Evolutionary conservation across 2,888 invertebrate genomes (phyloP), one percentile per base, ranked within the genome.

Genomic region (Melitaea athalia): DNA sequence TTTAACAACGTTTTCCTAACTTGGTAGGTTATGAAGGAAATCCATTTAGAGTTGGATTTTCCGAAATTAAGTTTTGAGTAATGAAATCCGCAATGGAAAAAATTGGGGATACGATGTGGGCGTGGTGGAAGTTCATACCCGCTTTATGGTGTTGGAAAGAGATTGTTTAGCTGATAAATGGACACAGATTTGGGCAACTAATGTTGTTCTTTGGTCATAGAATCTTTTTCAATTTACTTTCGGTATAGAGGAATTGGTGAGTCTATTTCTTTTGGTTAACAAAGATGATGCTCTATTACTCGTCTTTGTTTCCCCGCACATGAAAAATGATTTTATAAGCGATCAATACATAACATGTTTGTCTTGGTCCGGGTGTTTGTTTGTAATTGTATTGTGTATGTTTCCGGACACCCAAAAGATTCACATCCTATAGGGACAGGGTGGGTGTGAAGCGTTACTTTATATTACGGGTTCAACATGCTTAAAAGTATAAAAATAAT

Each of bases 121-220:
- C 83, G 83, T 81, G 72, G 72, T 73, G 67, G 63, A 78, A 82
- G 78, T 82, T 81, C 78, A 76, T 73, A 78, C 73, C 75, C 82
- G 68, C 79, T 85, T 82, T 81, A 84, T 81, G 75, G 82, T 77
- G 83, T 83, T 78, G 83, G 82, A 82, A 85, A 85, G n/a, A 61
- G 47, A 64, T 67, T 67, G 38, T 55, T 59, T 11, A 14, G 12
- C 24, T 43, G 42, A 63, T 15, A 63, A 59, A 67, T 62, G 33
- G 42, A 42, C 12, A 3, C 38, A 6, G 47, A 17, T 43, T 42
- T 63, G 12, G 38, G 43, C 2, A 8, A 47, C 47, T 60, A 33
- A 60, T 57, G 33, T 33, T 57, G 33, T 33, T 24, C 33, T 31
- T 0, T 14, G 3, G 57, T 10, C 15, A 38, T 42, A 11, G 11